phyloP scores from a whole-genome alignment of 2,888 invertebrate genomes.

The Tiliacea aurago region DNA sequence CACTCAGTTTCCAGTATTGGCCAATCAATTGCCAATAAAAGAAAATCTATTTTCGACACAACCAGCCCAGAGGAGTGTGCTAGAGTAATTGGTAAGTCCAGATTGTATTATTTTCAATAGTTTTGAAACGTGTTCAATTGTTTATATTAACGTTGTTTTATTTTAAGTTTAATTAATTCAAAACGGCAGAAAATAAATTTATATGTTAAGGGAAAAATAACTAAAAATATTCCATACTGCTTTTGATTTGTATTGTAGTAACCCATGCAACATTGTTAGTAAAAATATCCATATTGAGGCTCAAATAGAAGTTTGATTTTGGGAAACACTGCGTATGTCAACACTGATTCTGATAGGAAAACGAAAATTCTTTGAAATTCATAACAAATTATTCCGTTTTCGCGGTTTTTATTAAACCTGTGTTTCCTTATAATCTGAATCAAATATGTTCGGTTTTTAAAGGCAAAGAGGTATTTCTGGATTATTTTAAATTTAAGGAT shows the following conservation, averaged over 20 bases:
- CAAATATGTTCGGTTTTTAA: constrained; percentile 17
- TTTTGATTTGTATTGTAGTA: constrained; percentile 12
- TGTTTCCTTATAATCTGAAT: constrained; percentile 21
- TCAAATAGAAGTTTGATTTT: constrained; percentile 5
- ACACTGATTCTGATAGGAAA: constrained; percentile 37
- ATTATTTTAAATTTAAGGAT: constrained; percentile 14
- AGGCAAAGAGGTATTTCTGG: constrained; percentile 2
- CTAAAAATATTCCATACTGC: not conserved
- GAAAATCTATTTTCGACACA: constrained; percentile 80
- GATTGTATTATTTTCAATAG: not conserved
- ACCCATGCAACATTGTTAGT: not conserved
- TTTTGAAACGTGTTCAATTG: constrained; percentile 19
- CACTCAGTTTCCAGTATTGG: constrained; percentile 70
- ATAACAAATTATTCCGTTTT: not conserved
- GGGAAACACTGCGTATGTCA: constrained; percentile 50
- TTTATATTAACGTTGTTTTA: constrained; percentile 25
- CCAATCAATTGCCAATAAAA: constrained; percentile 71
- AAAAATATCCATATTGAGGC: constrained; percentile 2
- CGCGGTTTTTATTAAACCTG: constrained; percentile 12
- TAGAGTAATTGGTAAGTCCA: constrained; percentile 67
- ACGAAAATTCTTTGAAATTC: not conserved
- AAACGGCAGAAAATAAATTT: not conserved
- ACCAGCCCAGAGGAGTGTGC: constrained; percentile 57
- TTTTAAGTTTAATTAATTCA: constrained; percentile 20
- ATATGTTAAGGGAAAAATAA: not conserved